Conservation (phyloP, 2,113 vertebrate species). For the Cariama cristata region DNA sequence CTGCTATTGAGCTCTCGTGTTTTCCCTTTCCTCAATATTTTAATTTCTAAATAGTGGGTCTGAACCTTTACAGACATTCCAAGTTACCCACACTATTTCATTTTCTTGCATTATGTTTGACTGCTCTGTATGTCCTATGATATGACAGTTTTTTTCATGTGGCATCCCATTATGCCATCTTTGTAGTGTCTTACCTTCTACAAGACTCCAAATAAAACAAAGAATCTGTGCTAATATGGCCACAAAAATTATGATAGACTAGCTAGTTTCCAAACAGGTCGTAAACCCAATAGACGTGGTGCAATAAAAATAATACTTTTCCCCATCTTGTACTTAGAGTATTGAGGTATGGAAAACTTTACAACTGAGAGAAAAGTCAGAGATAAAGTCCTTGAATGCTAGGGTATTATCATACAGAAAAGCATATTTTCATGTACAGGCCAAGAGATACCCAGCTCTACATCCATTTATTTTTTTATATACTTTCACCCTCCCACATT, state of each 20-base stretch:
- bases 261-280: background rate
- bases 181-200: background rate
- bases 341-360: background rate
- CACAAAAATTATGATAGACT: background rate
- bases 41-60: background rate
- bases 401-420: background rate
- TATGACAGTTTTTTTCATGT: background rate
- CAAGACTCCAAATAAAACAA: background rate
- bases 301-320: background rate
- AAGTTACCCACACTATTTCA: background rate
- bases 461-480: background rate
- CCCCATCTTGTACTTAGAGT: background rate
- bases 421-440: background rate
- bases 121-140: background rate
- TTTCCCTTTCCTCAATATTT: background rate
- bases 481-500: background rate
- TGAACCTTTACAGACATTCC: background rate
- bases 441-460: background rate
- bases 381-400: background rate
- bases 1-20: background rate
- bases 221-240: background rate
- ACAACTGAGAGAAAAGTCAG: background rate
- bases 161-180: background rate
- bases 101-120: background rate
- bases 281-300: background rate